phyloP scores from a whole-genome alignment of 1,140 invertebrate genomes.

The Antheraea mylitta region DNA sequence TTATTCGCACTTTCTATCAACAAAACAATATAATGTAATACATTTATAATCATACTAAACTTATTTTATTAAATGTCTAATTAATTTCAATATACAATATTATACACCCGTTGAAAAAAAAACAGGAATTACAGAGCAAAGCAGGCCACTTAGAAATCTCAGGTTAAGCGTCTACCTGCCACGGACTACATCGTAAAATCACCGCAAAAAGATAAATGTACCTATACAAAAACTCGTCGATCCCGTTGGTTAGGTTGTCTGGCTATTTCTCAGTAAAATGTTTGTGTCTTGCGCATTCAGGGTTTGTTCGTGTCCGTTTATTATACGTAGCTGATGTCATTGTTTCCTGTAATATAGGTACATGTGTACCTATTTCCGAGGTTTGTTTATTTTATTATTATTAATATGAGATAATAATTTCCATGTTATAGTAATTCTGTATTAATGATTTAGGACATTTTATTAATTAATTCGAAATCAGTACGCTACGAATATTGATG shows the following conservation, averaged over 20 bases:
- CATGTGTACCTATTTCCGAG: neutral
- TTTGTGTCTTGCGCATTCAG: slow-evolving; percentile 10
- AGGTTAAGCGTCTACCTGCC: slow-evolving; percentile 9
- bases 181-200: slow-evolving; percentile 10
- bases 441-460: too few species aligned
- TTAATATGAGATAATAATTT: neutral
- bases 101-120: neutral
- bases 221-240: slow-evolving; percentile 12
- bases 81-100: neutral
- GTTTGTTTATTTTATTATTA: neutral
- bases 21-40: too few species aligned
- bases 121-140: neutral
- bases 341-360: neutral
- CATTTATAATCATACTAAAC: too few species aligned
- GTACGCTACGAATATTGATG: too few species aligned
- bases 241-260: slow-evolving; percentile 11
- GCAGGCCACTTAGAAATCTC: neutral
- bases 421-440: too few species aligned
- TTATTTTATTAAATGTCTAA: neutral
- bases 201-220: slow-evolving; percentile 11
- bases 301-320: slow-evolving; percentile 2
- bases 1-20: too few species aligned
- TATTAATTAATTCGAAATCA: too few species aligned
- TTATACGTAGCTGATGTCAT: slow-evolving; percentile 4
- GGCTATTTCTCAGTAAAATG: slow-evolving; percentile 13